Percentiles rank a stretch among this genome's conserved stretches.
These are phyloP conservation scores for Mergus octosetaceus DNA, from an alignment of 2,797 vertebrate genomes.

Conservation along the genomic window DNA sequence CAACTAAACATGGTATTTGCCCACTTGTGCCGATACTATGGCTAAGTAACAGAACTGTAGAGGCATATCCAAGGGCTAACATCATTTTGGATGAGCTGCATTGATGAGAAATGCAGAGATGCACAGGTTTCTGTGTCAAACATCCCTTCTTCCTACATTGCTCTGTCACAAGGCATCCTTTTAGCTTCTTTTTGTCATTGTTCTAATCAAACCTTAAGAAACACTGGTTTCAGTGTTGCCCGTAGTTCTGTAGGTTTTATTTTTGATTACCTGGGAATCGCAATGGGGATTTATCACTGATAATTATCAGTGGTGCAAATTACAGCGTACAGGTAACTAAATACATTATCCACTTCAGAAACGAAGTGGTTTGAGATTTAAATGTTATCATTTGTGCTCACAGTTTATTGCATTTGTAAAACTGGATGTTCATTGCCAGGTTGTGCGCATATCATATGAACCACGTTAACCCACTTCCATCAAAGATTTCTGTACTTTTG, in stretches of 20 bases:
- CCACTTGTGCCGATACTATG: neutral
- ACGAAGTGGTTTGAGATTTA: neutral
- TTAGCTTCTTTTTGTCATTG: neutral
- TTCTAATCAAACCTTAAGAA: neutral
- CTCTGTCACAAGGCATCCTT: neutral
- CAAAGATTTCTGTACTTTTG: neutral
- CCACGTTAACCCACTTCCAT: fast-evolving
- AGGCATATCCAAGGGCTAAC: neutral
- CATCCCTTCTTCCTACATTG: neutral
- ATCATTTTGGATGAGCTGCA: neutral
- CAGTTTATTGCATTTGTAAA: neutral
- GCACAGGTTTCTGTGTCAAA: neutral
- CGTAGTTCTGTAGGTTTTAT: neutral
- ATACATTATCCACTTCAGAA: neutral
- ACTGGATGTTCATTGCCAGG: neutral
- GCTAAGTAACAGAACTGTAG: neutral
- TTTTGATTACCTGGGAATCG: neutral
- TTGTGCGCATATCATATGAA: neutral
- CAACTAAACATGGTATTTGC: neutral
- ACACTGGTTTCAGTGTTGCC: neutral
- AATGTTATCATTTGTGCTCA: neutral
- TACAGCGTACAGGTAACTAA: neutral
- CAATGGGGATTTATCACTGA: neutral
- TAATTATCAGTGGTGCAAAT: neutral
- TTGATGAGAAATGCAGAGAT: neutral